Evolutionary conservation across 2,888 invertebrate species (phyloP).

Genomic region (Microplitis manilae): DNA sequence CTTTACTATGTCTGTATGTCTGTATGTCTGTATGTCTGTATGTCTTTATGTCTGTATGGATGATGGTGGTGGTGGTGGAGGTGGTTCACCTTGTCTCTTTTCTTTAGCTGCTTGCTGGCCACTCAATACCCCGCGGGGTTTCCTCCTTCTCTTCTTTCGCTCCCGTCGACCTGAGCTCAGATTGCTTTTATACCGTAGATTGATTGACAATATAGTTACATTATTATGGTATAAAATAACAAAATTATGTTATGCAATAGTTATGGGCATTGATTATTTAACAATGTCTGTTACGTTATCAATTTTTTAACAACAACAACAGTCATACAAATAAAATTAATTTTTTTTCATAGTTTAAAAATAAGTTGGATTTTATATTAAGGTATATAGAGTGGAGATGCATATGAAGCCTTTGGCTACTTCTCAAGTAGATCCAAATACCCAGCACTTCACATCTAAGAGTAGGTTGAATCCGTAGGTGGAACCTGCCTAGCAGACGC

Average conservation of each 20-base stretch:
- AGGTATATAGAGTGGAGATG: no score
- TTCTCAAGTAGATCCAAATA: no score
- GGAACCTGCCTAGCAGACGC: no score
- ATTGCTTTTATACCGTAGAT: constrained; percentile 71
- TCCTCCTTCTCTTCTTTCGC: constrained; percentile 31
- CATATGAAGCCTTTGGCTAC: no score
- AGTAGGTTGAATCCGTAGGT: no score
- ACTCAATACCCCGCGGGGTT: constrained; percentile 51
- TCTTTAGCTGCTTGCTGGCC: constrained; percentile 28
- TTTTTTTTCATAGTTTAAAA: no score
- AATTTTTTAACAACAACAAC: neutral
- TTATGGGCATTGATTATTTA: neutral
- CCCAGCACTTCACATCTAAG: no score
- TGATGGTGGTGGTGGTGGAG: no score
- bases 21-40: no score
- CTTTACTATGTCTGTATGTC: constrained; percentile 14
- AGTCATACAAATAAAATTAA: no score
- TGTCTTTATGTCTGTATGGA: no score
- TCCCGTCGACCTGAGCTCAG: constrained; percentile 69
- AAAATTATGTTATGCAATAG: neutral
- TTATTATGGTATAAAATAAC: constrained; percentile 55
- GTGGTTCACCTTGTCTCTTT: constrained; percentile 26
- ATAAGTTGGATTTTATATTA: no score
- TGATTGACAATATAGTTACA: constrained; percentile 72
- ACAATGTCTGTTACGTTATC: neutral